Base-by-base conservation (phyloP, 2,888 invertebrate genomes). In the Zygaena filipendulae region DNA sequence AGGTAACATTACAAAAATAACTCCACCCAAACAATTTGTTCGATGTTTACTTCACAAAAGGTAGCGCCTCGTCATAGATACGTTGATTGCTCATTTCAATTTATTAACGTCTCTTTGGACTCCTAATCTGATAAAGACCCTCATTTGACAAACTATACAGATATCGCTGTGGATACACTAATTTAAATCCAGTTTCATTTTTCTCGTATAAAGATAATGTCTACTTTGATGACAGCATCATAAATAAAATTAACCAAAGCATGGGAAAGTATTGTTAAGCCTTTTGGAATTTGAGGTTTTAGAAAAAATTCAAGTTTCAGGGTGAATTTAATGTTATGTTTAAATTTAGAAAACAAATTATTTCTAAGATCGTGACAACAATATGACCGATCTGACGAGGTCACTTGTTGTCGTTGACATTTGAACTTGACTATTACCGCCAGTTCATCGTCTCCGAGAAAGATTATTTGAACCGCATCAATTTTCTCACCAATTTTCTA, bases 1-100 rank as follows among this genome's bases (percentile, higher is more conserved):
- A 57, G 57, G n/a, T 47, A 49, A 59, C 58, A 59, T 70, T 59
- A 72, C 67, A 67, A 61, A 69, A 64, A 68, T 70, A 60, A 62
- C 56, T 64, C 55, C 51, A 53, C 50, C 43, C 52, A 46, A 60
- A 62, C 57, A 64, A 72, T 74, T 71, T 74, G 70, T 74, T 59
- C 54, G 56, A 59, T 43, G 34, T 21, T 29, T 25, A 24, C 27
- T 24, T 54, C 49, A 43, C 50, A 55, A 70, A 63, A 70, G 66
- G 64, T 66, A 66, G 64, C 62, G 63, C 52, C 51, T 49, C 49
- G 43, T 49, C 42, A 42, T 52, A 16, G 16, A 7, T 49, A 47
- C 45, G 38, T 39, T 39, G 43, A 38, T 43, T 41, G 45, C 44
- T 47, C 49, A 48, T 48, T 49, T 49, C 48, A 49, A 58, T 60